Base-by-base conservation (phyloP, 1,140 invertebrate genomes). In the Drosophila kanapiae region DNA sequence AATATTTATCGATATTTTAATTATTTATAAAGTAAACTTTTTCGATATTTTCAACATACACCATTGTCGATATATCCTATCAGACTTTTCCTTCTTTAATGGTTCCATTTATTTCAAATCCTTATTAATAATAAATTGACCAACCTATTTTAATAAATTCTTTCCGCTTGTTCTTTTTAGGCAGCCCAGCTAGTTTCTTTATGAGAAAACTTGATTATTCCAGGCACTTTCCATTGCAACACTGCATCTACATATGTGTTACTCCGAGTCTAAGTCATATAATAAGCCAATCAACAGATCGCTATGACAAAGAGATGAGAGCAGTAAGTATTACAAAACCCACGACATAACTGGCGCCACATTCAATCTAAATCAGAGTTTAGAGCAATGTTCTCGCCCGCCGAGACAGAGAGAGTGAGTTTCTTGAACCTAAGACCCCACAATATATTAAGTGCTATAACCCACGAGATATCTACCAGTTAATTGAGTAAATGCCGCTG, bases 401-500 rank as follows among this genome's bases (percentile, higher is more conserved):
- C 48, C 31, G 38, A 13, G 35, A 38, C 53, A 58, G 9, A 72
- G 6, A 35, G 29, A 69, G 35, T 80, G 64, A 87, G 84, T 87
- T 87, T 87, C 84, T 87, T 87, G 84, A 87, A 87, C 84, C 60
- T 78, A 48, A 47, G 60, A 47, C 60, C 49, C 76, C 29, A 38
- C 42, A 33, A 31, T 33, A 23, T 33, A 23, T 23, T 23, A 23
- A 16, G 23, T 18, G 53, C 16, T 14, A 14, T 31, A 27, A 56
- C 23, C 48, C 27, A 6, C 23, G 29, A 57, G 37, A 61, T 62
- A 40, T 62, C 10, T 37, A 6, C 23, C 3, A 49, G 48, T 82
- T 87, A 80, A 88, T 87, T 86, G 83, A 74, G 69, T 71, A 87
- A 88, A 74, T 74, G 68, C 40, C 79, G 3, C 27, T 56, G 53